These are phyloP conservation scores for Papilio elwesi DNA, from an alignment of 2,888 invertebrate species.

Conservation along the genomic window DNA sequence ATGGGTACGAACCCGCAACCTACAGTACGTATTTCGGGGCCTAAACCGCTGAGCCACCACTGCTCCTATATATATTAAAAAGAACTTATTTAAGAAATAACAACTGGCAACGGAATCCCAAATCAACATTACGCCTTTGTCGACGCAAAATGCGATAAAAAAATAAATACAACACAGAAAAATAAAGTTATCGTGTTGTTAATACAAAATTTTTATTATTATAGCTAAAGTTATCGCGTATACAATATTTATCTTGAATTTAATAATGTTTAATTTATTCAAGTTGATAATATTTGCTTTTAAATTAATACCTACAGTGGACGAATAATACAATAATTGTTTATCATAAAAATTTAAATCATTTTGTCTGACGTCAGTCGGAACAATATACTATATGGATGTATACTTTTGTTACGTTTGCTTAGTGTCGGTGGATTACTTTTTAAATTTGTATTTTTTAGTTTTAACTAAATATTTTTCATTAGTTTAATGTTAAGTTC, in stretches of 20 bases:
- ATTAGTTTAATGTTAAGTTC: too few relatives aligned
- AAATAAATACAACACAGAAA: constrained; percentile 52
- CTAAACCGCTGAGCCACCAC: too few relatives aligned
- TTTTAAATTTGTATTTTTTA: background rate
- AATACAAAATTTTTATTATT: constrained; percentile 63
- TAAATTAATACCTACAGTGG: constrained; percentile 41
- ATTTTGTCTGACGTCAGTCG: constrained; percentile 15
- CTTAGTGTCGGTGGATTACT: background rate
- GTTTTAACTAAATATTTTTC: background rate
- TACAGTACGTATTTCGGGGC: too few relatives aligned
- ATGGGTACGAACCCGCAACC: too few relatives aligned
- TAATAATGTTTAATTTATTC: constrained; percentile 65
- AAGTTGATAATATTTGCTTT: constrained; percentile 54
- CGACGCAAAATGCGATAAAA: constrained; percentile 43
- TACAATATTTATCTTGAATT: constrained; percentile 74
- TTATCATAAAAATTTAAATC: constrained; percentile 33
- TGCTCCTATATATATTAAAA: too few relatives aligned
- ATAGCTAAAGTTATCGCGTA: constrained; percentile 67
- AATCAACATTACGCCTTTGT: constrained; percentile 29
- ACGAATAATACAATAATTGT: constrained; percentile 31
- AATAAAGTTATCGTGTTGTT: constrained; percentile 60
- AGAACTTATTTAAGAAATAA: background rate
- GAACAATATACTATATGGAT: constrained; percentile 10
- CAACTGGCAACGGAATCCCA: background rate
- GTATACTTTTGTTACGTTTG: constrained; percentile 11